Percentiles rank a stretch among this genome's conserved stretches.
These are phyloP conservation scores for Lathamus discolor DNA, from an alignment of 2,113 vertebrate genomes.

Conservation along the genomic window DNA sequence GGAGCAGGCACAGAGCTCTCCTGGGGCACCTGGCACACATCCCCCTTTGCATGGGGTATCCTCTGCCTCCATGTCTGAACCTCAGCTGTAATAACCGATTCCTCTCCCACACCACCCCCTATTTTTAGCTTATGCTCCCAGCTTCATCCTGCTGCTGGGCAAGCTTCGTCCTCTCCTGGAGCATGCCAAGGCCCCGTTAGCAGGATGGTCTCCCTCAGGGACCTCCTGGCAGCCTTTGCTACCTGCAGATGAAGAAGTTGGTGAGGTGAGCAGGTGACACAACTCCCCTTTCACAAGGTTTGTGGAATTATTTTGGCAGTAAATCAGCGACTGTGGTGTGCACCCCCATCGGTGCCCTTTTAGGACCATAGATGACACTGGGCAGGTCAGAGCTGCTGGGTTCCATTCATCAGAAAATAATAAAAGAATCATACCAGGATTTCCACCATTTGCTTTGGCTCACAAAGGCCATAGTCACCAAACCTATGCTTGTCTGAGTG, in stretches of 20 bases:
- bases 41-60: background rate
- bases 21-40: background rate
- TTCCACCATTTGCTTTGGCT: background rate
- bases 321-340: accelerated
- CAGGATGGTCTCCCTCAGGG: accelerated
- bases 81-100: background rate
- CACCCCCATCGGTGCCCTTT: accelerated
- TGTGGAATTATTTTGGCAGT: background rate
- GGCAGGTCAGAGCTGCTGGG: background rate
- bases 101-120: background rate
- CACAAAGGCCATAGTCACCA: background rate
- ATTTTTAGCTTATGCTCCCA: background rate
- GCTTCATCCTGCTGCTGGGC: background rate
- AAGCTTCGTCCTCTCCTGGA: background rate
- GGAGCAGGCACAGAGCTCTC: background rate
- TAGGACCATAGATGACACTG: background rate
- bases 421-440: background rate
- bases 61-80: accelerated
- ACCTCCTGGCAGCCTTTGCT: background rate
- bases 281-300: background rate
- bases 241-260: background rate
- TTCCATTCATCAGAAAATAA: background rate
- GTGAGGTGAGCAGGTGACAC: background rate
- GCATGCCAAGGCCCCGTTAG: background rate
- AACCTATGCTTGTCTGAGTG: background rate